Base-by-base conservation (phyloP, 92 coral and sea anemone species). In the Zoanthus sociatus region DNA sequence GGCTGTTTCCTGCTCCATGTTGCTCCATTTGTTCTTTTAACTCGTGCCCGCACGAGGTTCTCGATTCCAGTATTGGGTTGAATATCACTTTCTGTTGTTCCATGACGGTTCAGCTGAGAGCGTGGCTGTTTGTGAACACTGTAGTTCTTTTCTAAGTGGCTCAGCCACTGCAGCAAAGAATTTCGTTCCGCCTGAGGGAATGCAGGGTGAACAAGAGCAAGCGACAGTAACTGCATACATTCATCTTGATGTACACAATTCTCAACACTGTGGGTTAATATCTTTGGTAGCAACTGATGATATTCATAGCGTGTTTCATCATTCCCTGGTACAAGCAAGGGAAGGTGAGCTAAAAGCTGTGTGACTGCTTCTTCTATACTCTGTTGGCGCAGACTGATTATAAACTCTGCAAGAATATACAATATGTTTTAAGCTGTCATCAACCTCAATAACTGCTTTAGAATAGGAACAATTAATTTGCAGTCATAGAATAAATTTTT, bases 191-290 rank as follows among this genome's bases (percentile, higher is more conserved):
- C 93, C 3, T 93, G 94, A 0, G 98, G 97, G 84, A 97, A 97
- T 7, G 99, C 99, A 4, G 99, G 99, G 85, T 97, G 99, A 67
- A 97, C 99, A 13, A 97, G 94, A 55, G 98, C 98, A n/a, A 97
- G 93, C 3, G 99, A 97, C 85, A 97, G 92, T 47, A 97, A 93
- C 86, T 97, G 99, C 83, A 95, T 94, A 74, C 99, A 97, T 69
- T 97, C 99, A 58, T 97, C 98, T 78, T 95, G 97, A 71, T 97
- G 99, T 0, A 97, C 95, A 33, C 93, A 91, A 70, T 95, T 93
- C 37, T 91, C 93, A 21, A 95, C 95, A 21, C 98, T 92, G 83
- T 97, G 97, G 0, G 96, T 86, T n/a, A 97, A 86, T 63, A 97
- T 95, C 66, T 95, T 93, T 14, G 99, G 98, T 31, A 97, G 89